Base-by-base conservation (phyloP, 2,113 vertebrate genomes). In the Haliaeetus leucogaster region DNA sequence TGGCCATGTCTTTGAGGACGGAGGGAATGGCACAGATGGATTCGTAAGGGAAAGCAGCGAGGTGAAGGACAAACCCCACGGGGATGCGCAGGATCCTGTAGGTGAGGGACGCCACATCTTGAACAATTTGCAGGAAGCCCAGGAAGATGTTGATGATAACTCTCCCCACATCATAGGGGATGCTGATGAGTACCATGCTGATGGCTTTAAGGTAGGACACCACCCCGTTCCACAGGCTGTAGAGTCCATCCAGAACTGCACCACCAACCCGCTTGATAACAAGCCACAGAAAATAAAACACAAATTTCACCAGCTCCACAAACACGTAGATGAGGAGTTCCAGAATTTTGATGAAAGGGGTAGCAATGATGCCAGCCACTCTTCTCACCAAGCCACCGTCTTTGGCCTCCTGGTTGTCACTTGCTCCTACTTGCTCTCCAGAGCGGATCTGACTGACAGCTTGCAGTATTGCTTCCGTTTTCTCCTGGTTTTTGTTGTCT, bases 31-130 rank as follows among this genome's bases (percentile, higher is more conserved):
- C 98, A 17, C 98, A 97, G 85, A 98, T 12, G 27, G 97, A 97
- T 23, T 97, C 91, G 71, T 98, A 94, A 4, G 98, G 98, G 86
- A 98, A 98, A 45, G 96, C 76, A 38, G 98, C 97, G 2, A 98
- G 97, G 29, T 98, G 98, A 79, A 98, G 91, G 9, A 98, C 4
- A 34, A 98, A 97, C 1, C 93, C 94, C 36, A 97, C 4, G 0
- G 98, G 98, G 81, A 98, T 89, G 58, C 98, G 48, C 73, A 98
- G 94, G 53, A 98, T 71, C 6, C 94, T 91, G 79, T 98, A 98
- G 5, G 96, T 65, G 8, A 97, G 65, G 83, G 81, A 97, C 2
- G 89, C 8, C 25, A 98, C 90, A 13, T 98, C 98, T 77, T 81
- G 97, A 23, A 98, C 86, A 34, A 98, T 97, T 11, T 96, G 92